These are phyloP conservation scores for Melanerpes formicivorus DNA, from an alignment of 2,113 vertebrate species.

Conservation along the genomic window DNA sequence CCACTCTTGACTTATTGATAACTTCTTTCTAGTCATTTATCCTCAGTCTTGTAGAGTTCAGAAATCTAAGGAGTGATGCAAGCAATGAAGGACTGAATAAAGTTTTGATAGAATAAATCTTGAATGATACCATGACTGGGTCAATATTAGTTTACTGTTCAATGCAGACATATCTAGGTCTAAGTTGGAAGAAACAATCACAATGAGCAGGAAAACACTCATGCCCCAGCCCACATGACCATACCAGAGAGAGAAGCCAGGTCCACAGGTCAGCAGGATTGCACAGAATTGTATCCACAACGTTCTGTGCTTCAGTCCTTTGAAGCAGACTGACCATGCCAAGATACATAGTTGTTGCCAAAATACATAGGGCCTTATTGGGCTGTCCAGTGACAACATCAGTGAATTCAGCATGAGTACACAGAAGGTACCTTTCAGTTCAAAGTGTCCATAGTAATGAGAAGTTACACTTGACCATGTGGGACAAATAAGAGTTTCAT, in stretches of 20 bases:
- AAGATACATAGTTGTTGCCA: neutral
- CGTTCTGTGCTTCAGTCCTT: neutral
- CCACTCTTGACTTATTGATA: neutral
- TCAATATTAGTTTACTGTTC: neutral
- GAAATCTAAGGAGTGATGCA: neutral
- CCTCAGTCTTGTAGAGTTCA: neutral
- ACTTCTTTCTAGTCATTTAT: neutral
- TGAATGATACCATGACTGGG: neutral
- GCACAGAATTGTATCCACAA: fast-evolving
- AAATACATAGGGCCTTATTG: neutral
- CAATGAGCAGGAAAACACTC: neutral
- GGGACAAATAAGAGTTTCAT: neutral
- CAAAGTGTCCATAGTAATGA: neutral
- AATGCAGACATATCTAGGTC: neutral
- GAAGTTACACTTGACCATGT: no score
- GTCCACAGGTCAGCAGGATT: neutral
- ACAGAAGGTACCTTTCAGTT: fast-evolving
- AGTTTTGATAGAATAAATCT: neutral
- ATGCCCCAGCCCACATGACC: neutral
- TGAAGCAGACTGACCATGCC: neutral
- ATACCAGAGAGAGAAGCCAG: neutral
- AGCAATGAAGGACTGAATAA: neutral
- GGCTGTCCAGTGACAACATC: neutral
- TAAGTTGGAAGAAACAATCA: neutral
- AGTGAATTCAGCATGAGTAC: fast-evolving